Percentiles rank a stretch among this genome's conserved stretches.
These are phyloP conservation scores for Poeciliopsis prolifica DNA, from an alignment of 2,113 vertebrate species.

Conservation along the genomic window DNA sequence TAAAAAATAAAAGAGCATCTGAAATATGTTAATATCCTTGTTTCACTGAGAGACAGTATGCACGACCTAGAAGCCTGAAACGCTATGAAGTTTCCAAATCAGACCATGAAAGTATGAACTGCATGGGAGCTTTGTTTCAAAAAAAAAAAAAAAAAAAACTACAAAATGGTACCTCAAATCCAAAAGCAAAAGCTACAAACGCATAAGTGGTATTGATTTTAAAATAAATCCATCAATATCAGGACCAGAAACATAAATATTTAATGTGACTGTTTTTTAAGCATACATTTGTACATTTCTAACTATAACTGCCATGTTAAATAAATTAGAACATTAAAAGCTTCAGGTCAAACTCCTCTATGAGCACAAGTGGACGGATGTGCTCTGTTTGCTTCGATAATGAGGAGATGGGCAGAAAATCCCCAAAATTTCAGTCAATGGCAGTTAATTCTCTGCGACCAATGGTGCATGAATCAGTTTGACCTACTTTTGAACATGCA, in stretches of 20 bases:
- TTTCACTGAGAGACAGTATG: neutral
- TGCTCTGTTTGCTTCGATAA: constrained; percentile 61
- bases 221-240: neutral
- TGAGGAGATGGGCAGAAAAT: constrained; percentile 39
- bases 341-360: neutral
- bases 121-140: neutral
- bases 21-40: neutral
- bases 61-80: neutral
- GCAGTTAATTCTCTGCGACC: constrained; percentile 65
- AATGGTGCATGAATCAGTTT: constrained; percentile 68
- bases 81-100: too few relatives aligned
- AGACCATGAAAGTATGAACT: neutral
- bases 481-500: constrained; percentile 68
- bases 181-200: neutral
- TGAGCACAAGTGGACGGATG: constrained; percentile 22
- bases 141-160: neutral
- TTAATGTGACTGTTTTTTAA: neutral
- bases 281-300: neutral
- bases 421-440: constrained; percentile 54
- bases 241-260: neutral
- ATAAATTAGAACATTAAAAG: neutral
- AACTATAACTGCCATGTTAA: neutral
- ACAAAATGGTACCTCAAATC: neutral
- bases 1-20: too few relatives aligned
- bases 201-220: neutral